Percentiles rank a stretch among this genome's conserved stretches.
These are phyloP conservation scores for Euclidia mi DNA, from an alignment of 2,888 invertebrate species.

Conservation along the genomic window DNA sequence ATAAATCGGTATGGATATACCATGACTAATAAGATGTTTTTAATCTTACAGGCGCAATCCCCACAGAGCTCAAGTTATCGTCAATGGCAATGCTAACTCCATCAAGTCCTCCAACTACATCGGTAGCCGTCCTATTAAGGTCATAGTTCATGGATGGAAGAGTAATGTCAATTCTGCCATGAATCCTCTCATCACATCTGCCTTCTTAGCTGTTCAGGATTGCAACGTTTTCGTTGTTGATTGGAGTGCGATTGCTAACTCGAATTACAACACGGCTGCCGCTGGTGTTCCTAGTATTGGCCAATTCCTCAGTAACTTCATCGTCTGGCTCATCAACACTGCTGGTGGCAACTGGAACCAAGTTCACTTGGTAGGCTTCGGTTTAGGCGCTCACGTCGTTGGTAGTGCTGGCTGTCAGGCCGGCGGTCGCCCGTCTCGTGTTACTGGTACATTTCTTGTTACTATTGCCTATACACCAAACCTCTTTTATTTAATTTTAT, in stretches of 20 bases:
- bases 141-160: slow-evolving; percentile 80
- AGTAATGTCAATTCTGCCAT: slow-evolving; percentile 67
- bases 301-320: slow-evolving; percentile 70
- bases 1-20: no score
- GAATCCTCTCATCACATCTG: slow-evolving; percentile 67
- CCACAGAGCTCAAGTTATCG: slow-evolving; percentile 57
- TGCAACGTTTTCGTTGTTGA: slow-evolving; percentile 77
- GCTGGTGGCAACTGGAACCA: slow-evolving; percentile 76
- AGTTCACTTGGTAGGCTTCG: slow-evolving; percentile 78
- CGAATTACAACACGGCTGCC: slow-evolving; percentile 60
- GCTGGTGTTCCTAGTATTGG: slow-evolving; percentile 71
- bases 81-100: slow-evolving; percentile 56
- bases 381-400: no score
- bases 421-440: slow-evolving; percentile 61
- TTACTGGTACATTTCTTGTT: slow-evolving; percentile 69
- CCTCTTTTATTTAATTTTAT: background rate
- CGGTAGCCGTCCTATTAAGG: slow-evolving; percentile 58
- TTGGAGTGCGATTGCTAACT: slow-evolving; percentile 68
- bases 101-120: slow-evolving; percentile 64
- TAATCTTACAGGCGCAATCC: slow-evolving; percentile 49
- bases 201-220: slow-evolving; percentile 69
- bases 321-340: slow-evolving; percentile 71
- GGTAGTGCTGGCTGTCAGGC: slow-evolving; percentile 71
- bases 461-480: no score
- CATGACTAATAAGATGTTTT: background rate